Base-by-base conservation (phyloP, 1,140 invertebrate genomes). In the Bombus consobrinus region DNA sequence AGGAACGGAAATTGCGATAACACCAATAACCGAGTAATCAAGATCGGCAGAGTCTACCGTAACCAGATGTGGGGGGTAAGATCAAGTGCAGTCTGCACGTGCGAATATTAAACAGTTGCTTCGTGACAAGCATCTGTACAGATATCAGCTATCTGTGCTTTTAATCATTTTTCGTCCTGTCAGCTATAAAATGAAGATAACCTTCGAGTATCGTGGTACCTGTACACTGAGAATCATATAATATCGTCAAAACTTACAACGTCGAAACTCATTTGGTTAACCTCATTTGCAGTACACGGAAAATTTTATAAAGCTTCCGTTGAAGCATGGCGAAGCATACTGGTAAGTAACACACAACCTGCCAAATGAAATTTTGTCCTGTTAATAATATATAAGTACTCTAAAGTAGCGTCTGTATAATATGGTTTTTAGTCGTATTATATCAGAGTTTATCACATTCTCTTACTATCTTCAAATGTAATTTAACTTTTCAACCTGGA, bases 1-100 rank as follows among this genome's bases (percentile, higher is more conserved):
- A 8, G 43, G 43, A 85, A 75, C 84, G 84, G 84, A 85, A 85
- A 85, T 85, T 85, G 79, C 79, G 78, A 85, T 85, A 85, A 81
- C 78, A 57, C 79, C 79, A 69, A 81, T 81, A 81, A 85, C 57
- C 59, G 79, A 59, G 83, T 72, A 80, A 85, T 85, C 83, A 85
- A 81, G 84, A 85, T 81, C 84, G 53, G 10, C 41, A 9, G 76
- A 72, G 76, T 72, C 72, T 64, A 69, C 68, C 12, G 8, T 47
- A 43, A 3, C 32, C 13, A 15, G 47, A 53, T 53, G 15, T 6
- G 47, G 47, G 32, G 37, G 39, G 43, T 41, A 69, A 37, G 12
- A 10, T 41, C 37, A 22, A 72, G 47, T 22, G 32, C 53, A 6
- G 5, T 22, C 22, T 62, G 82, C 39, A 71, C 75, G 66, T 62